Conservation (phyloP, 30 jellyfish, hydroid and myxozoan species). For the Cassiopea andromeda region DNA sequence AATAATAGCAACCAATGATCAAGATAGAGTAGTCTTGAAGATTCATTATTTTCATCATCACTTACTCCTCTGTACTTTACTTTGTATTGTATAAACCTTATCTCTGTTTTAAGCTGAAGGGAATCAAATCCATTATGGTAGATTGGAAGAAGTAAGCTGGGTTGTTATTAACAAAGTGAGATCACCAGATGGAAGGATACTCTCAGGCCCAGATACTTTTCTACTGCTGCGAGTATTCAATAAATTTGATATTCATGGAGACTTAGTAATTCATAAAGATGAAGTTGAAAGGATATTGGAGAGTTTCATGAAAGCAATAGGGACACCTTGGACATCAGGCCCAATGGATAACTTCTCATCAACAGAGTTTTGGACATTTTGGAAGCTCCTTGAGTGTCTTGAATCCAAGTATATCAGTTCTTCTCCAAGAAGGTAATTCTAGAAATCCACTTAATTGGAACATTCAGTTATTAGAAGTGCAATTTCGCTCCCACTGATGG, state of each 20-base stretch:
- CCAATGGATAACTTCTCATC: constrained; percentile 75
- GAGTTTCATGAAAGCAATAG: constrained; percentile 82
- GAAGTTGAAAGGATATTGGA: constrained; percentile 75
- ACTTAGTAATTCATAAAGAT: constrained; percentile 76
- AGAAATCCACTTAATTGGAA: neutral
- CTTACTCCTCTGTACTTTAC: no score
- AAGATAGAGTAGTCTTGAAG: no score
- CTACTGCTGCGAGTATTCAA: constrained; percentile 82
- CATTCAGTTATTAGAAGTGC: no score
- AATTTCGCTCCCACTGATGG: no score
- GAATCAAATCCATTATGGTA: constrained; percentile 39
- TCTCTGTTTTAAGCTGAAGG: constrained; percentile 48
- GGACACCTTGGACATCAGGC: constrained; percentile 96
- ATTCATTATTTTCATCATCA: no score
- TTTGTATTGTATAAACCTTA: neutral
- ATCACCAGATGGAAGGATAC: constrained; percentile 48
- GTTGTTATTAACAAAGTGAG: constrained; percentile 72
- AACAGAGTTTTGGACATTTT: constrained; percentile 75
- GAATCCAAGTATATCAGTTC: constrained; percentile 75
- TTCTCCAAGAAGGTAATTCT: constrained; percentile 76
- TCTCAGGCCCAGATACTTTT: constrained; percentile 75
- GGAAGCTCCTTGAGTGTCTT: constrained; percentile 87
- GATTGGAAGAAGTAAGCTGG: constrained; percentile 83
- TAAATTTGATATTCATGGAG: constrained; percentile 74
- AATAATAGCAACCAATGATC: no score